phyloP scores from a whole-genome alignment of 2,888 invertebrate species.

The Phyto melanocephala region DNA sequence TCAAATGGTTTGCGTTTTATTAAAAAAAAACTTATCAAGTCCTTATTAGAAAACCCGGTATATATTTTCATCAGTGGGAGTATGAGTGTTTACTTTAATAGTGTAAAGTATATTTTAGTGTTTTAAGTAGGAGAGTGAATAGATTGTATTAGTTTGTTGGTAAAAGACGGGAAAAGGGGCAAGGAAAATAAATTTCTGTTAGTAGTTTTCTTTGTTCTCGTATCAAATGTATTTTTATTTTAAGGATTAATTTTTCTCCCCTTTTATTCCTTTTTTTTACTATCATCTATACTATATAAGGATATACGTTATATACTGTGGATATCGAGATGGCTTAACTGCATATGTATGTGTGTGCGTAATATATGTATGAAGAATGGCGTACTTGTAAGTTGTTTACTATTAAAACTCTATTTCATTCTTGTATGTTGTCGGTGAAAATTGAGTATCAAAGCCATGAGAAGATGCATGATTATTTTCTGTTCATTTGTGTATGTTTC shows the following conservation, averaged over 20 bases:
- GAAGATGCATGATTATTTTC: constrained; percentile 55
- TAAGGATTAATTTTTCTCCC: constrained; percentile 41
- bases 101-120: background rate
- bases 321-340: constrained; percentile 15
- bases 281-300: constrained; percentile 35
- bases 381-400: constrained; percentile 53
- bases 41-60: too few relatives aligned
- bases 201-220: constrained; percentile 60
- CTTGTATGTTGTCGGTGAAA: constrained; percentile 57
- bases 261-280: constrained; percentile 11
- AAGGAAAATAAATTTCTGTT: constrained; percentile 51
- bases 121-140: constrained; percentile 16
- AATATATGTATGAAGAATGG: background rate
- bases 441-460: constrained; percentile 61
- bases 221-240: constrained; percentile 51
- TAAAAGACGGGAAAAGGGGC: background rate
- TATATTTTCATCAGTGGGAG: too few relatives aligned
- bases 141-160: background rate
- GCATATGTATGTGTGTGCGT: background rate
- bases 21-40: too few relatives aligned
- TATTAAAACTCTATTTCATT: constrained; percentile 56
- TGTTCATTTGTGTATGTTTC: constrained; percentile 47
- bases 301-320: constrained; percentile 18
- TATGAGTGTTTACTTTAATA: background rate
- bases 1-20: too few relatives aligned